phyloP scores from a whole-genome alignment of 1,140 invertebrate genomes.

The Aphis craccivora region DNA sequence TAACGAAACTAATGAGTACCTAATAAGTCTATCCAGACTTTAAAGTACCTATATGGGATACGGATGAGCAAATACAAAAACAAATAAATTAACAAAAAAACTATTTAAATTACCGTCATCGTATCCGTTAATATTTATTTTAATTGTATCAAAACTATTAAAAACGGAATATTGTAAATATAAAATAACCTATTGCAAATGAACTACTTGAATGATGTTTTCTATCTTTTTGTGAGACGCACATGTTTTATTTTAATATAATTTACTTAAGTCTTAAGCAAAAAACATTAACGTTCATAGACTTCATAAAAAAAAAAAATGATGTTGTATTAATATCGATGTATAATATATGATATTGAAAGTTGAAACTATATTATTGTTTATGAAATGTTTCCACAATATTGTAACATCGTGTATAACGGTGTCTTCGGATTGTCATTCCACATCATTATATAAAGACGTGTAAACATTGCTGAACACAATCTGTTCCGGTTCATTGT shows the following conservation, averaged over 20 bases:
- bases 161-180: neutral
- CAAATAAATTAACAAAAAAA: constrained; percentile 31
- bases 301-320: neutral
- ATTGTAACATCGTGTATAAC: neutral
- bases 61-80: constrained; percentile 46
- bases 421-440: constrained; percentile 41
- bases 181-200: neutral
- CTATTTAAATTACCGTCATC: neutral
- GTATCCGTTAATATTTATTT: constrained; percentile 15
- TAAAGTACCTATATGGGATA: neutral
- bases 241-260: neutral
- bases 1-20: constrained; percentile 19
- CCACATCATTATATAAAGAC: constrained; percentile 14
- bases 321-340: neutral
- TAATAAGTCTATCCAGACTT: neutral
- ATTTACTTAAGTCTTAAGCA: neutral
- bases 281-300: neutral
- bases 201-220: neutral
- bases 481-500: constrained; percentile 54
- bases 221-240: neutral
- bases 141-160: neutral
- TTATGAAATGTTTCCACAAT: neutral
- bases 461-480: constrained; percentile 51
- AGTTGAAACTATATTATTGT: neutral
- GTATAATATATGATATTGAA: neutral